Evolutionary conservation across 2,888 invertebrate species (phyloP).

Genomic region (Callinectes sapidus): DNA sequence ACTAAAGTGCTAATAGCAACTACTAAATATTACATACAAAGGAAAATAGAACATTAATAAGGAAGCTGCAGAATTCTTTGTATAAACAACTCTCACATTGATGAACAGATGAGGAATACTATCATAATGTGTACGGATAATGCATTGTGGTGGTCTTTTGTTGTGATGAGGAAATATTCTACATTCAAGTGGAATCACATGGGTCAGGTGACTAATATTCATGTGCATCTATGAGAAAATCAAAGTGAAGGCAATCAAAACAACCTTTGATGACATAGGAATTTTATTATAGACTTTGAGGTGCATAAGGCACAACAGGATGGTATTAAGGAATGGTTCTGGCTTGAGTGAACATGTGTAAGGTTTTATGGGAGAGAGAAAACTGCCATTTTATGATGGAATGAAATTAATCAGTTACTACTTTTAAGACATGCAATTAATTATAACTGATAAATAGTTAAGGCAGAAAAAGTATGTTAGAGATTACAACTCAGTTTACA

Average conservation of each 20-base stretch:
- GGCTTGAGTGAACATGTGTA: not conserved
- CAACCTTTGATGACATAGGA: conserved; percentile 20
- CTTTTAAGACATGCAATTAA: conserved; percentile 29
- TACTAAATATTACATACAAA: not conserved
- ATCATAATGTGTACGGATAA: not conserved
- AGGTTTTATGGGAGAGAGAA: not conserved
- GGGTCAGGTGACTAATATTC: not conserved
- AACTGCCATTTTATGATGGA: not conserved
- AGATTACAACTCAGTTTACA: not conserved
- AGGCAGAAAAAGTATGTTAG: not conserved
- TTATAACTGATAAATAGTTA: not conserved
- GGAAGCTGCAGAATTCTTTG: not conserved
- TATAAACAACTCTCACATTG: not conserved
- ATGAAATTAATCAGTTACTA: not conserved
- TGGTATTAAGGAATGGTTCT: not conserved
- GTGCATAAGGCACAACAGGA: conserved; percentile 29
- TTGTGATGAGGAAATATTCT: not conserved
- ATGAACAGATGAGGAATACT: not conserved
- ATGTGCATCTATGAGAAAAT: conserved; percentile 18
- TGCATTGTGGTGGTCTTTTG: not conserved
- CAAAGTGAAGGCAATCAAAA: conserved; percentile 20
- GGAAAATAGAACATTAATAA: not conserved
- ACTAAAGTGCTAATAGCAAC: not conserved
- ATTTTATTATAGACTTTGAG: conserved; percentile 10
- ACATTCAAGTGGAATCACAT: not conserved